Conservation (phyloP, 2,888 invertebrate species). For the Noctuana brunneofusca region DNA sequence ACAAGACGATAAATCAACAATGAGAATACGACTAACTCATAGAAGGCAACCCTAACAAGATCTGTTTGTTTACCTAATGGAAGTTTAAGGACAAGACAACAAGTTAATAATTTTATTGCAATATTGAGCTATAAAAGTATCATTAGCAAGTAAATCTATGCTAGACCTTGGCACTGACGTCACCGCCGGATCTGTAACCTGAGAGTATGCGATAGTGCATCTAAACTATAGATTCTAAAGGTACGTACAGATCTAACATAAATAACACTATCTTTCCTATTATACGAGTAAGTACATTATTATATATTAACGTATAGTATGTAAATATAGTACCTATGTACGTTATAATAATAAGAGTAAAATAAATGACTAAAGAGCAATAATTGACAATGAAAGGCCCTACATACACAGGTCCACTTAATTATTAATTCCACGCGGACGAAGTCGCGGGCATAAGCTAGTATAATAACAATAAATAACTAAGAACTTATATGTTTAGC, state of each 20-base stretch:
- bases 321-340: too few relatives aligned
- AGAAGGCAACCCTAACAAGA: slow-evolving; percentile 14
- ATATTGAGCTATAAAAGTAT: slow-evolving; percentile 30
- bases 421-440: too few relatives aligned
- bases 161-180: slow-evolving; percentile 32
- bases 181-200: slow-evolving; percentile 32
- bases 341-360: too few relatives aligned
- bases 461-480: too few relatives aligned
- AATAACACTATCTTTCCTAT: not conserved
- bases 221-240: too few relatives aligned
- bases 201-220: slow-evolving; percentile 11
- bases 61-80: slow-evolving; percentile 19
- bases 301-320: not conserved
- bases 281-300: not conserved
- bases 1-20: too few relatives aligned
- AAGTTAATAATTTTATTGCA: slow-evolving; percentile 30
- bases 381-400: too few relatives aligned
- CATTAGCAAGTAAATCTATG: slow-evolving; percentile 30
- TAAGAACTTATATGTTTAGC: too few relatives aligned
- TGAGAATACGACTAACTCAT: not conserved
- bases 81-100: slow-evolving; percentile 29
- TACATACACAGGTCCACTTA: too few relatives aligned
- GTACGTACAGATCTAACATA: not conserved
- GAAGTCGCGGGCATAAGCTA: too few relatives aligned
- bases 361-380: too few relatives aligned